A percentile compares a stretch with the other conserved stretches of the same genome.
Evolutionary conservation across 1,140 invertebrate species (phyloP).

Genomic region (Drosophila pruinosa): DNA sequence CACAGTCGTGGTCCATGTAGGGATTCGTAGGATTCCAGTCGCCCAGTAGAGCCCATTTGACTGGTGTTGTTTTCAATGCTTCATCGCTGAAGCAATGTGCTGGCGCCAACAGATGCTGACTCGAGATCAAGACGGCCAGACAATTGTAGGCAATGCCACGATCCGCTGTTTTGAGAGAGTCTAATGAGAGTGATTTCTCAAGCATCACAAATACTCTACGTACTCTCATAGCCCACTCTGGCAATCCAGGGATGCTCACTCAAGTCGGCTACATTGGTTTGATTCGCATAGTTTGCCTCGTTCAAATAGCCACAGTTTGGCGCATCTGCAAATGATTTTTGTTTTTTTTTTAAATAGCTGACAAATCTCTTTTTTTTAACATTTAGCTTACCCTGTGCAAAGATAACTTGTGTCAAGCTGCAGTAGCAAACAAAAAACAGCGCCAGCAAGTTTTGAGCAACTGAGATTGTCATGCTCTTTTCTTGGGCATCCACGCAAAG

Average conservation of each 20-base stretch:
- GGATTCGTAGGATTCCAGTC: constrained; percentile 44
- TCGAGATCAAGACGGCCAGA: constrained; percentile 27
- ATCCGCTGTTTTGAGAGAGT: background rate
- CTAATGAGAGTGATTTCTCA: background rate
- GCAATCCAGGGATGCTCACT: constrained; percentile 26
- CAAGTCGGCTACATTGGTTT: background rate
- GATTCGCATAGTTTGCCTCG: background rate
- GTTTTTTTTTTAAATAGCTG: background rate
- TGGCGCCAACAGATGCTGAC: constrained; percentile 25
- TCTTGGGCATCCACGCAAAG: background rate
- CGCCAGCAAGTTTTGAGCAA: background rate
- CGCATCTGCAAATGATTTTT: background rate
- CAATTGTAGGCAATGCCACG: constrained; percentile 34
- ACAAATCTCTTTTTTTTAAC: background rate
- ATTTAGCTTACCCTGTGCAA: constrained; percentile 8
- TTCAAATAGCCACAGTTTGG: constrained; percentile 11
- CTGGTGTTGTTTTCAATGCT: background rate
- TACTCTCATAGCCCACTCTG: constrained; percentile 33
- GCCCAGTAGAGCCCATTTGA: constrained; percentile 14
- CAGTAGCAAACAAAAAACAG: background rate
- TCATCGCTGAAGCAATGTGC: constrained; percentile 22
- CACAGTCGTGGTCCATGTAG: constrained; percentile 12
- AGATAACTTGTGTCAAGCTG: background rate
- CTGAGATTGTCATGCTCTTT: background rate
- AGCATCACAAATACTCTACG: constrained; percentile 3